Percentiles rank a stretch among this genome's conserved stretches.
phyloP scores from a whole-genome alignment of 2,113 vertebrate species.

The Platycercus adscitus region DNA sequence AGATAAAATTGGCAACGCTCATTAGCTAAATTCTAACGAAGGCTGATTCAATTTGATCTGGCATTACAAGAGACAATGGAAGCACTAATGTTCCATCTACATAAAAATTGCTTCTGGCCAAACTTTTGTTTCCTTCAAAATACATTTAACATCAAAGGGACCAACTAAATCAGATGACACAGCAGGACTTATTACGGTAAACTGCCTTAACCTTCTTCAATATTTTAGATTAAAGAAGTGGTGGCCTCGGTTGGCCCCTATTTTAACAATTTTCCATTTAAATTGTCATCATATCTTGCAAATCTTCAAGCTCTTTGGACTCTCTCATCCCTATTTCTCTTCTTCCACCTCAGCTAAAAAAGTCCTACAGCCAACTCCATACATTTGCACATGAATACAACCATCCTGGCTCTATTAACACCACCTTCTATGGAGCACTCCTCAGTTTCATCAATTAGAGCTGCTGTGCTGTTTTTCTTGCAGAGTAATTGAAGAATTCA shows the following conservation, averaged over 20 bases:
- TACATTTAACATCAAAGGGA: neutral
- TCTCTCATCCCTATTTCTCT: neutral
- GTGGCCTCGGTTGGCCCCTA: neutral
- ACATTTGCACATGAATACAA: neutral
- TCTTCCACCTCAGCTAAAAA: neutral
- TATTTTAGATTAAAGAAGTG: neutral
- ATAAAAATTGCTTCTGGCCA: neutral
- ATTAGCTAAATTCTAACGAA: neutral
- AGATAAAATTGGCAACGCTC: neutral
- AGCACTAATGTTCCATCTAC: neutral
- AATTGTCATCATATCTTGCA: neutral
- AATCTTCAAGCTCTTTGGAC: neutral
- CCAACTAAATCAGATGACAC: neutral
- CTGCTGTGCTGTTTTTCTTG: neutral
- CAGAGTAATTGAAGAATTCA: neutral
- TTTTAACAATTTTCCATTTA: neutral
- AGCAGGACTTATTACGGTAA: neutral
- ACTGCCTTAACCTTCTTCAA: neutral
- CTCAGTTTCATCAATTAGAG: neutral
- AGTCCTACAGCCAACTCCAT: neutral
- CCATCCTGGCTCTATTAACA: neutral
- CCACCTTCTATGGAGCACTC: neutral
- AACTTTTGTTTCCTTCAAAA: neutral
- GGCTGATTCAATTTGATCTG: neutral
- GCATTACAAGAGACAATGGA: neutral